Conservation (phyloP, 2,797 vertebrate species). For the Apogon hyalosoma region DNA sequence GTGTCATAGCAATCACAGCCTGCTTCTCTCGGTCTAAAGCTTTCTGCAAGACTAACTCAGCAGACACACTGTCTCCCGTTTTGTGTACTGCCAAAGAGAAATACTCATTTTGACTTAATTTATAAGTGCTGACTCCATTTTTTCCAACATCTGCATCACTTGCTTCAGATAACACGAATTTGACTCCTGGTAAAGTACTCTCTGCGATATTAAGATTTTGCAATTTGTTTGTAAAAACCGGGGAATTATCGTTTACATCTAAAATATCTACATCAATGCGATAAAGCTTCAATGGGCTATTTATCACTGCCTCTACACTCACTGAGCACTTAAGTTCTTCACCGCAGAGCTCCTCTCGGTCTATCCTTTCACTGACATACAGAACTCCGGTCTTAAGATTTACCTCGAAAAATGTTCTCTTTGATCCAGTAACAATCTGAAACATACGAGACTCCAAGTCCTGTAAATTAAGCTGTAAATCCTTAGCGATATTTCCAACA, state of each 20-base stretch:
- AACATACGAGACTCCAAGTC: constrained; percentile 87
- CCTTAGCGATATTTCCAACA: constrained; percentile 89
- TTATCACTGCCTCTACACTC: constrained; percentile 84
- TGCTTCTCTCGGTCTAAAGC: constrained; percentile 80
- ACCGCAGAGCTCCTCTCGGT: constrained; percentile 80
- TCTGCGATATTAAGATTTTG: constrained; percentile 74
- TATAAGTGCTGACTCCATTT: constrained; percentile 87
- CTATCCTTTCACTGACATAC: constrained; percentile 80
- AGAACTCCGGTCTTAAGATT: constrained; percentile 80
- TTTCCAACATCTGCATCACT: constrained; percentile 86
- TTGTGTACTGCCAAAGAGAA: constrained; percentile 85
- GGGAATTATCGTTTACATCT: constrained; percentile 80
- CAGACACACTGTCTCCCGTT: constrained; percentile 63
- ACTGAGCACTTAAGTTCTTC: constrained; percentile 73
- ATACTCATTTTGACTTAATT: constrained; percentile 84
- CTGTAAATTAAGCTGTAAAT: constrained; percentile 86
- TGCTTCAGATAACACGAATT: constrained; percentile 89
- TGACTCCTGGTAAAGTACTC: constrained; percentile 78
- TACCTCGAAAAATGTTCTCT: constrained; percentile 78
- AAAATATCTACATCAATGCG: constrained; percentile 75
- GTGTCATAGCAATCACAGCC: constrained; percentile 63
- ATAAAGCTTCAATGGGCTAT: constrained; percentile 82
- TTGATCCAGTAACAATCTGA: constrained; percentile 85
- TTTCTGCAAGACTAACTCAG: constrained; percentile 81
- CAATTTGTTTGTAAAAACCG: constrained; percentile 52